Evolutionary conservation across 2,113 vertebrate genomes (phyloP).

Genomic region (Notarius lentiginosus): DNA sequence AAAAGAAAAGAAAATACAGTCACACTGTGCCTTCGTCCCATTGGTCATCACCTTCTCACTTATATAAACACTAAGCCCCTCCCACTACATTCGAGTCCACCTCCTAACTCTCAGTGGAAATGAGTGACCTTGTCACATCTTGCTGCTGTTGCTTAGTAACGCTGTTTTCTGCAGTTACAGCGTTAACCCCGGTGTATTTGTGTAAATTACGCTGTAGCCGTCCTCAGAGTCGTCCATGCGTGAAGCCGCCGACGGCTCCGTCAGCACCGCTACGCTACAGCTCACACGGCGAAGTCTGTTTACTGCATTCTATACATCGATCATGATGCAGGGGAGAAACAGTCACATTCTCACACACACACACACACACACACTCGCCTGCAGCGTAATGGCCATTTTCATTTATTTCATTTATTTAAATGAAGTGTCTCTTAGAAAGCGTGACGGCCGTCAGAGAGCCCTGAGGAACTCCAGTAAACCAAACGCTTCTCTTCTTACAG

Average conservation of each 20-base stretch:
- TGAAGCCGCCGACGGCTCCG: background rate
- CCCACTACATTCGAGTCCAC: background rate
- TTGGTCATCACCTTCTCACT: background rate
- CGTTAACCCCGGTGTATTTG: background rate
- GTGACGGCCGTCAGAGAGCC: constrained; percentile 32
- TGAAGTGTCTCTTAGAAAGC: constrained; percentile 15
- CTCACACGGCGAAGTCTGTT: background rate
- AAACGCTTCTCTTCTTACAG: background rate
- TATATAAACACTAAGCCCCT: background rate
- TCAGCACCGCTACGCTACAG: background rate
- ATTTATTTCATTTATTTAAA: constrained; percentile 31
- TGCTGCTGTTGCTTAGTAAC: background rate
- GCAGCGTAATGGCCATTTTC: constrained; percentile 15
- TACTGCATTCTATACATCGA: background rate
- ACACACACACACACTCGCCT: background rate
- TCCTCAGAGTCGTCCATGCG: background rate
- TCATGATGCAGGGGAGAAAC: background rate
- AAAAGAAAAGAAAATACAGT: background rate
- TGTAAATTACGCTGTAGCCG: background rate
- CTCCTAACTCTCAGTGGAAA: background rate
- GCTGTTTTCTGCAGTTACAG: background rate
- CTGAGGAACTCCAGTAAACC: constrained; percentile 7
- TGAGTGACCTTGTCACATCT: background rate
- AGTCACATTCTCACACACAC: constrained; percentile 21
- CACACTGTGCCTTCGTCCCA: background rate